These are phyloP conservation scores for Zosterops japonicus DNA, from an alignment of 2,113 vertebrate genomes.

Conservation along the genomic window DNA sequence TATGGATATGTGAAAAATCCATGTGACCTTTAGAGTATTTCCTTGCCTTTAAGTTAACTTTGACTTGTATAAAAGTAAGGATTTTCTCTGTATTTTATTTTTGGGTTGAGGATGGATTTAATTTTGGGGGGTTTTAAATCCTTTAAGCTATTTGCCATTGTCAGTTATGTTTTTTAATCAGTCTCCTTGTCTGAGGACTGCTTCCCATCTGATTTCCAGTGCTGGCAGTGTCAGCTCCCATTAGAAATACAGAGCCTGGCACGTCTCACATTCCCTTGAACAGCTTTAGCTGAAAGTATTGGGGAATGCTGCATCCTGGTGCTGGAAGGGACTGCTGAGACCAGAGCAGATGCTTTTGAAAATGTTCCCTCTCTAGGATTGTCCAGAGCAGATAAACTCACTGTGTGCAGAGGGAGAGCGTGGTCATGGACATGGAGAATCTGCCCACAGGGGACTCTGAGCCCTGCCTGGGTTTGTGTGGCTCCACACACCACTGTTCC, in stretches of 20 bases:
- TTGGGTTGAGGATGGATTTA: not conserved
- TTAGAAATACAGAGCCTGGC: not conserved
- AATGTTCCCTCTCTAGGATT: not conserved
- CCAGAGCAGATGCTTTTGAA: not conserved
- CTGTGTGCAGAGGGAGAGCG: not conserved
- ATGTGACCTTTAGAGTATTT: not conserved
- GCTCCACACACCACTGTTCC: not conserved
- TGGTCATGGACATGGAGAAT: not conserved
- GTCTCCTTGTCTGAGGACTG: slow-evolving; percentile 53
- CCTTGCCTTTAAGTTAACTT: not conserved
- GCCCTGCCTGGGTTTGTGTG: not conserved
- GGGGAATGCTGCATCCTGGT: not conserved
- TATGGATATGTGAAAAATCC: not conserved
- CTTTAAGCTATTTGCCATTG: not conserved
- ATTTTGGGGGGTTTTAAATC: not conserved
- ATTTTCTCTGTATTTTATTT: not conserved
- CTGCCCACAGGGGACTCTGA: not conserved
- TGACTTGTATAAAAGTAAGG: not conserved
- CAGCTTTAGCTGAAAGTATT: not conserved
- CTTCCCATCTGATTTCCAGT: slow-evolving; percentile 28
- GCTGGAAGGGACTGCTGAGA: not conserved
- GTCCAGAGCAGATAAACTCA: not conserved
- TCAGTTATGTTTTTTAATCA: slow-evolving; percentile 26
- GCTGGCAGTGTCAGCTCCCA: slow-evolving; percentile 5
- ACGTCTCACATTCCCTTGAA: not conserved